Conservation (phyloP, 2,113 vertebrate genomes). For the Rhynchopsitta pachyrhyncha region DNA sequence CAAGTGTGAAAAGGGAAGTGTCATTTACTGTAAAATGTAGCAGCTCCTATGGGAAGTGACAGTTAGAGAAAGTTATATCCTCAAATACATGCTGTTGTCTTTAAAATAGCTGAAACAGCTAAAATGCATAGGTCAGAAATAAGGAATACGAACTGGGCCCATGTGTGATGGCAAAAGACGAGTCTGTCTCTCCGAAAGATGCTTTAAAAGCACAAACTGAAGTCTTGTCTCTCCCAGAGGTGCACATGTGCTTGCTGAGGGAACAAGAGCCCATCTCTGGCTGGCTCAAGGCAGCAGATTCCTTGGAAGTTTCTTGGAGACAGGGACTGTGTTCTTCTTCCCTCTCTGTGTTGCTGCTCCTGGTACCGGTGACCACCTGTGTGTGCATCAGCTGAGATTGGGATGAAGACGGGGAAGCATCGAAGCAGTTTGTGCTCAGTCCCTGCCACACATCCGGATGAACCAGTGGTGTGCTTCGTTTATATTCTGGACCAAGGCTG, state of each 20-base stretch:
- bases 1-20: neutral
- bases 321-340: neutral
- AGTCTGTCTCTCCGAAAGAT: neutral
- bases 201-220: neutral
- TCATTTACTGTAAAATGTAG: neutral
- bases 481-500: neutral
- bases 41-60: neutral
- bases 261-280: neutral
- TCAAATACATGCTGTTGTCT: rapidly evolving
- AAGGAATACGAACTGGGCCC: neutral
- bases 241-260: neutral
- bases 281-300: neutral
- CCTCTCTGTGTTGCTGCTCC: neutral
- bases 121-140: neutral
- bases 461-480: neutral
- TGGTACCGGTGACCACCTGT: rapidly evolving
- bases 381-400: rapidly evolving
- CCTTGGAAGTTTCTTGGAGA: neutral
- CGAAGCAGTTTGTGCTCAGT: rapidly evolving
- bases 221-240: neutral
- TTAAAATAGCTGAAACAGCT: neutral
- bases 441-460: neutral
- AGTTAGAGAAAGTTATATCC: neutral
- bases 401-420: neutral
- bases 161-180: neutral